Base-by-base conservation (phyloP, 92 coral and sea anemone species). In the Umimayanthus kanabou region DNA sequence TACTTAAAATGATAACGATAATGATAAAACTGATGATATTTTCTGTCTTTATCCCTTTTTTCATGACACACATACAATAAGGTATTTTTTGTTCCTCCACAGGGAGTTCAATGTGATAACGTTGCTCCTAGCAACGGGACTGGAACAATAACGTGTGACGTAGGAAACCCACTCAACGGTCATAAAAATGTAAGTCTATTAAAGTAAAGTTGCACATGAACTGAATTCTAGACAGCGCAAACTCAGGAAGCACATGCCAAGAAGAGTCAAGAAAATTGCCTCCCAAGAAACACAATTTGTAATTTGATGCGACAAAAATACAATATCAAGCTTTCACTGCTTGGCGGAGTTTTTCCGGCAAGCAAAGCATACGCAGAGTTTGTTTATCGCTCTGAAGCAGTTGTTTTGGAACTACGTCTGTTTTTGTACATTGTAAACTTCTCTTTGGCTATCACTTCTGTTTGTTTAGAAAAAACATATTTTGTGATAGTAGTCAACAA, bases 21-120 rank as follows among this genome's bases (percentile, higher is more conserved):
- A 47, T 47, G 10, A 7, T 47, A 47, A 47, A 3, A 2, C 15
- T 14, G 6, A 57, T 16, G 8, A 57, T 16, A 8, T 15, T 20
- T 14, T 14, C 23, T 16, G 65, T 15, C 64, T 55, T 55, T 16
- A 55, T 55, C 9, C 49, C 49, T 47, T 47, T 47, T 45, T 47
- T 47, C 50, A 6, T 1, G 11, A 47, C 10, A 47, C 50, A 47
- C 50, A 9, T 11, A 47, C 11, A 47, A 11, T 7, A 47, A 47
- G 6, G 50, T 47, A 3, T 57, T 14, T 57, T 22, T 23, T 28
- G 40, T 82, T 18, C 47, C 13, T 39, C 77, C 61, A 26, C 87
- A 94, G 98, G 88, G 50, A 9, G 83, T 93, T 3, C 93, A 89
- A 55, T 94, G 98, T 45, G 80, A 28, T 9, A 91, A 88, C 1